These are phyloP conservation scores for Oasisia sp. DNA, from an alignment of 2,888 invertebrate species.

Conservation along the genomic window DNA sequence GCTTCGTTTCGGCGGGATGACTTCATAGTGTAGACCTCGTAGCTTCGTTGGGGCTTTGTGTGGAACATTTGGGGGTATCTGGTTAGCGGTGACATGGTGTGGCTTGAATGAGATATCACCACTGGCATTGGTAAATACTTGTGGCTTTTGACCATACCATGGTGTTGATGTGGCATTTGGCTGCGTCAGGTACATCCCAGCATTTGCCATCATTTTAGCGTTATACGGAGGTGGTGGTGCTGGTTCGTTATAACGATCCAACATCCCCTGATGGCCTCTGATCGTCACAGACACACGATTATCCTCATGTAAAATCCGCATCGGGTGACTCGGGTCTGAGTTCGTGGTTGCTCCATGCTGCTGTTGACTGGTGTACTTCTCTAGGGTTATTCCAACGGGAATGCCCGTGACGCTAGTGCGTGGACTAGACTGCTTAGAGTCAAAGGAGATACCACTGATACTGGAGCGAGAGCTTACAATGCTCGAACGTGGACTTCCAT, in stretches of 20 bases:
- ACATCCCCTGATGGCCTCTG: conserved; percentile 24
- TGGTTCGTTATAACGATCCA: conserved; percentile 43
- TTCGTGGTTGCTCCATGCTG: background rate
- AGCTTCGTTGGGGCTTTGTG: conserved; percentile 18
- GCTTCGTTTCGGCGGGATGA: conserved; percentile 36
- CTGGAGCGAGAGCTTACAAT: conserved; percentile 48
- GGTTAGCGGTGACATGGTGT: conserved; percentile 18
- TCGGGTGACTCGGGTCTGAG: background rate
- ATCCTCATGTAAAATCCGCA: background rate
- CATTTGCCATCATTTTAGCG: conserved; percentile 33
- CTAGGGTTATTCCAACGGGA: conserved; percentile 17
- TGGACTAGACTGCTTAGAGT: conserved; percentile 69
- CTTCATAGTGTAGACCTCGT: conserved; percentile 41
- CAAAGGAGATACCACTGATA: conserved; percentile 66
- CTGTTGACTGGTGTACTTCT: conserved; percentile 7
- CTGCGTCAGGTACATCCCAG: conserved; percentile 30
- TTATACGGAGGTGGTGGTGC: conserved; percentile 44
- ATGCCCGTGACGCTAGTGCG: conserved; percentile 61
- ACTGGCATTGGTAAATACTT: conserved; percentile 33
- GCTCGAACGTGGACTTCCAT: conserved; percentile 39
- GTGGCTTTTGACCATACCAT: conserved; percentile 32
- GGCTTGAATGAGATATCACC: conserved; percentile 21
- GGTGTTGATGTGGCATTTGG: conserved; percentile 25
- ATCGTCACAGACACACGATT: background rate
- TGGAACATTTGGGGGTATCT: background rate